Conservation (phyloP, 2,797 vertebrate genomes). For the Lepilemur ruficaudatus region DNA sequence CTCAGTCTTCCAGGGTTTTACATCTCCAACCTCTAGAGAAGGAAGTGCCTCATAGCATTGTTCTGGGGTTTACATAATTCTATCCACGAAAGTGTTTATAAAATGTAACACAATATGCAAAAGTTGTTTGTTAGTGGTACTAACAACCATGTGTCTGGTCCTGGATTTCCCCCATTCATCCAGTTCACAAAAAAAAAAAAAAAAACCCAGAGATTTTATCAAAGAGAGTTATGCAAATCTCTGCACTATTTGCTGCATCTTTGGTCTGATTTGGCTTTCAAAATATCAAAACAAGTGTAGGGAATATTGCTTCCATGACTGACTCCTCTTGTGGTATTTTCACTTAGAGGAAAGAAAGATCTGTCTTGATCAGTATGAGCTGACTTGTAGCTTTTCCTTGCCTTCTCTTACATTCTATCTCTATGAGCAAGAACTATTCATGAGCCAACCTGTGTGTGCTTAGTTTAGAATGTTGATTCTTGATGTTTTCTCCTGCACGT, state of each 20-base stretch:
- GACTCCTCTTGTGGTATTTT: neutral
- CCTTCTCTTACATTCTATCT: neutral
- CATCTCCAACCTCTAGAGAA: neutral
- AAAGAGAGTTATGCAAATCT: neutral
- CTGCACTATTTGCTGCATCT: neutral
- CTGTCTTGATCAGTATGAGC: neutral
- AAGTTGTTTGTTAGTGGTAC: neutral
- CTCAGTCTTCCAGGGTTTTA: neutral
- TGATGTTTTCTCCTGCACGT: neutral
- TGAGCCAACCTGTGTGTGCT: neutral
- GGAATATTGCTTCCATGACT: neutral
- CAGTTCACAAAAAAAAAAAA: no score
- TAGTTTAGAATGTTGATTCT: neutral
- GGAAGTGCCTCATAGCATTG: neutral
- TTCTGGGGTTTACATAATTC: neutral
- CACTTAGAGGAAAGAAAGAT: neutral
- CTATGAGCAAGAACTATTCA: neutral
- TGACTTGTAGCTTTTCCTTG: neutral
- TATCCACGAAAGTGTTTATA: neutral
- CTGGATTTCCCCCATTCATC: neutral
- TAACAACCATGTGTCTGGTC: neutral
- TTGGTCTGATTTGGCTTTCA: neutral
- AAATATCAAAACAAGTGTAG: neutral
- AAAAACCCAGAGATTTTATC: neutral
- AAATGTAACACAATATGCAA: neutral